Conservation (phyloP, 2,797 vertebrate genomes). For the Enteromius mattozi region DNA sequence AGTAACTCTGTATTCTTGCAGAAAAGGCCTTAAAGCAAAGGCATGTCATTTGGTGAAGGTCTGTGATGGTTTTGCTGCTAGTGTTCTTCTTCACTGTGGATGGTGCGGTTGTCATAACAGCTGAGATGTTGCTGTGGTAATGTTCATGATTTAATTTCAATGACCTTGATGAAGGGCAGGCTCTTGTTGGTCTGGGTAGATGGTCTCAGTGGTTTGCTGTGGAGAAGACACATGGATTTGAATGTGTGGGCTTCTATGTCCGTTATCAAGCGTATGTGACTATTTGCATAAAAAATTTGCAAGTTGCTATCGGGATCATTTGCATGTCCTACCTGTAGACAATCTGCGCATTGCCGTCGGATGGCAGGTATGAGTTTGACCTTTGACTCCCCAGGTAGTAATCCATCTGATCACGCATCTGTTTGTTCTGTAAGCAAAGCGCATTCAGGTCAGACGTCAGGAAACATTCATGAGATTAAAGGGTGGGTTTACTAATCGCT, state of each 20-base stretch:
- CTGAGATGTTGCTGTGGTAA: conserved; percentile 6
- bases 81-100: not conserved
- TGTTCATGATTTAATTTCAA: conserved; percentile 86
- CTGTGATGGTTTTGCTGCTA: conserved; percentile 7
- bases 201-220: conserved; percentile 81
- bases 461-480: conserved; percentile 13
- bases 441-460: conserved; percentile 42
- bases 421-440: conserved; percentile 83
- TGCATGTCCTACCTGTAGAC: conserved; percentile 74
- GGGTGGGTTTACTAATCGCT: not conserved
- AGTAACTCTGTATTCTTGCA: not conserved
- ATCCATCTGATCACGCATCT: conserved; percentile 93
- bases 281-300: not conserved
- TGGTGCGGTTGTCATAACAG: not conserved
- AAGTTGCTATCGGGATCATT: not conserved
- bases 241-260: not conserved
- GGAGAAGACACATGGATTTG: conserved; percentile 32
- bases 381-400: conserved; percentile 83
- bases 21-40: not conserved
- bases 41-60: conserved; percentile 9
- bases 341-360: conserved; percentile 68
- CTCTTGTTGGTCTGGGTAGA: conserved; percentile 82
- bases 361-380: conserved; percentile 57
- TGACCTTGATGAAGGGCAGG: conserved; percentile 92
- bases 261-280: conserved; percentile 11